Evolutionary conservation across 2,797 vertebrate genomes (phyloP).

Genomic region (Trichosurus vulpecula): DNA sequence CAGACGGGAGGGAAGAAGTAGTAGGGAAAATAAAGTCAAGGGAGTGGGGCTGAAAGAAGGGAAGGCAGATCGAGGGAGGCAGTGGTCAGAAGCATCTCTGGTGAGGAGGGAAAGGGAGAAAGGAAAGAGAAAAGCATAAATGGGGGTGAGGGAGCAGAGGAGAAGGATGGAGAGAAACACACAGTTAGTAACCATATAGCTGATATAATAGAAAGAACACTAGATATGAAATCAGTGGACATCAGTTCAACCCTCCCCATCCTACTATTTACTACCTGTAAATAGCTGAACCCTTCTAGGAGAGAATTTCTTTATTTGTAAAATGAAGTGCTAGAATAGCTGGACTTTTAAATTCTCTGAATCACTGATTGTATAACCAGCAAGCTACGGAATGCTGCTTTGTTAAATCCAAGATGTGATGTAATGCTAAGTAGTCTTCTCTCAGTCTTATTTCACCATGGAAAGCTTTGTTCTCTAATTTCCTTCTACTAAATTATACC

Average conservation of each 20-base stretch:
- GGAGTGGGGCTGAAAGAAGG: too few relatives aligned
- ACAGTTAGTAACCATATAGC: not conserved
- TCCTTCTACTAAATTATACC: constrained; percentile 29
- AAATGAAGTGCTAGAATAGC: not conserved
- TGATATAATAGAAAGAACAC: not conserved
- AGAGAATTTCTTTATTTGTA: not conserved
- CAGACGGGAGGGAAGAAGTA: too few relatives aligned
- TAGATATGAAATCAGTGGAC: not conserved
- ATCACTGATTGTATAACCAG: not conserved
- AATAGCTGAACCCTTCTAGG: not conserved
- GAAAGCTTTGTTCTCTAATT: not conserved
- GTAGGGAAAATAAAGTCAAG: too few relatives aligned
- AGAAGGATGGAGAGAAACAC: too few relatives aligned
- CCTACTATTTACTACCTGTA: not conserved
- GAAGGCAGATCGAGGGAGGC: too few relatives aligned
- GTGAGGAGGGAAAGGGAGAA: too few relatives aligned
- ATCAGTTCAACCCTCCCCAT: not conserved
- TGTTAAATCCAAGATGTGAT: not conserved
- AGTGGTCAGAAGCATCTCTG: too few relatives aligned
- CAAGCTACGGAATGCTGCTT: not conserved
- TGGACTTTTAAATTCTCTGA: not conserved
- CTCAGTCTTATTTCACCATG: not conserved
- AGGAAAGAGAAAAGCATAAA: too few relatives aligned
- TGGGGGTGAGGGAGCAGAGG: too few relatives aligned
- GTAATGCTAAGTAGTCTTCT: not conserved